A percentile compares a stretch with the other conserved stretches of the same genome.
Conservation (phyloP, 2,888 invertebrate genomes). For the Teleogryllus oceanicus region DNA sequence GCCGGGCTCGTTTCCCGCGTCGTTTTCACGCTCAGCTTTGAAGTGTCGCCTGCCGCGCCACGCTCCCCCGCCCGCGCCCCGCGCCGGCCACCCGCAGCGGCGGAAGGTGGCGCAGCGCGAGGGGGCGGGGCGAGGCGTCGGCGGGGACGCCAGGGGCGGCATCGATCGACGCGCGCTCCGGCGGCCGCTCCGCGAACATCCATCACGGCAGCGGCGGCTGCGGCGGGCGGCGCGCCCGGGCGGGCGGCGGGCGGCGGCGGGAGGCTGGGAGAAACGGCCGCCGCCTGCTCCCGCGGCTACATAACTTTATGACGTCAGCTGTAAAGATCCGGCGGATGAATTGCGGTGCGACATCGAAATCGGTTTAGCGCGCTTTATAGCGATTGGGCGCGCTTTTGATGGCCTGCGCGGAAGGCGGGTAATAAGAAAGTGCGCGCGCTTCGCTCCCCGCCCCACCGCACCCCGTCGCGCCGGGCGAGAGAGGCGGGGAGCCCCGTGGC, state of each 20-base stretch:
- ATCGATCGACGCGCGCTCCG: background rate
- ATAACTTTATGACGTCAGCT: conserved; percentile 18
- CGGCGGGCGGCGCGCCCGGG: conserved; percentile 6
- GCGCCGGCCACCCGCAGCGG: background rate
- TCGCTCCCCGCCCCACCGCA: background rate
- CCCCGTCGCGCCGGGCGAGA: background rate
- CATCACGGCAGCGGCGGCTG: conserved; percentile 4
- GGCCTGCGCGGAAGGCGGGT: conserved; percentile 18
- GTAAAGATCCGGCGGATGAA: conserved; percentile 1
- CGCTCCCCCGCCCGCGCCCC: background rate
- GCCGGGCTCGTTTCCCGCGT: conserved; percentile 18
- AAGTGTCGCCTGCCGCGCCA: background rate
- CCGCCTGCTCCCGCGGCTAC: background rate
- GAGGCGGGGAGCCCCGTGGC: background rate
- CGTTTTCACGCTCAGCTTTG: conserved; percentile 9
- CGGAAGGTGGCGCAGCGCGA: too few species aligned
- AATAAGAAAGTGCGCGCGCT: background rate
- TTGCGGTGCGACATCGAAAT: conserved; percentile 18
- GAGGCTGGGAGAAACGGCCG: background rate
- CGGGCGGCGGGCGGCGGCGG: background rate
- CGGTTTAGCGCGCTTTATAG: conserved; percentile 18
- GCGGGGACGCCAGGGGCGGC: background rate
- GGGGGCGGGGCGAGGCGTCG: background rate
- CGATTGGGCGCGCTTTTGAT: conserved; percentile 6
- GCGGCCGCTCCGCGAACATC: conserved; percentile 6